Base-by-base conservation (phyloP, 2,888 invertebrate genomes). In the Vannuccia rotundouncinata region DNA sequence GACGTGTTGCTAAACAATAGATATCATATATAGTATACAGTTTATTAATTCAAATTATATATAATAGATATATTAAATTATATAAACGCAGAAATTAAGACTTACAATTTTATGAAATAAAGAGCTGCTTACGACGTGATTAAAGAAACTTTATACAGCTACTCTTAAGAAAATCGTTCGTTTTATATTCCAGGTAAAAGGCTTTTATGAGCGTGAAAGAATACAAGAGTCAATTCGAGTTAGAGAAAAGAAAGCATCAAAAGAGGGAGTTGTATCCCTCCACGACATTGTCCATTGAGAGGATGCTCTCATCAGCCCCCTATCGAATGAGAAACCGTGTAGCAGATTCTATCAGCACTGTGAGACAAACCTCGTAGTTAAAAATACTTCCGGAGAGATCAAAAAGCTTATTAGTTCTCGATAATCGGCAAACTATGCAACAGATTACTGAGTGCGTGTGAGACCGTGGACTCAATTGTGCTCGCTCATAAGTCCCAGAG, bases 391-490 rank as follows among this genome's bases (percentile, higher is more conserved):
- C 66, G 66, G 66, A 66, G 66, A 13, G 66, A 66, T 66, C 66
- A 13, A 66, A 66, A 66, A 5, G 22, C 66, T 66, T 5, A 66
- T 5, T 22, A 22, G 10, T 22, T 13, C 5, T 66, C 2, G 10
- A 13, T 13, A 13, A 66, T 5, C 2, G 25, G 66, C 22, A 27
- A 27, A 22, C 66, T 66, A 66, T 22, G 66, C 66, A 66, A 66
- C 66, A 66, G 66, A 66, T 66, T 66, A 66, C 22, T 13, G 66
- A 66, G 66, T 66, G 66, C 66, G 66, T 66, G 66, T 66, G 66
- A 66, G 66, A 66, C 66, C 66, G 66, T 66, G 66, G 22, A 66
- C 66, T 66, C 66, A 66, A 66, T 66, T 66, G 66, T 66, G 66
- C 66, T 66, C 66, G 66, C 66, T 66, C 66, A 66, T 5, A 22